These are phyloP conservation scores for Grammomys surdaster DNA, from an alignment of 2,113 vertebrate species.

Conservation along the genomic window DNA sequence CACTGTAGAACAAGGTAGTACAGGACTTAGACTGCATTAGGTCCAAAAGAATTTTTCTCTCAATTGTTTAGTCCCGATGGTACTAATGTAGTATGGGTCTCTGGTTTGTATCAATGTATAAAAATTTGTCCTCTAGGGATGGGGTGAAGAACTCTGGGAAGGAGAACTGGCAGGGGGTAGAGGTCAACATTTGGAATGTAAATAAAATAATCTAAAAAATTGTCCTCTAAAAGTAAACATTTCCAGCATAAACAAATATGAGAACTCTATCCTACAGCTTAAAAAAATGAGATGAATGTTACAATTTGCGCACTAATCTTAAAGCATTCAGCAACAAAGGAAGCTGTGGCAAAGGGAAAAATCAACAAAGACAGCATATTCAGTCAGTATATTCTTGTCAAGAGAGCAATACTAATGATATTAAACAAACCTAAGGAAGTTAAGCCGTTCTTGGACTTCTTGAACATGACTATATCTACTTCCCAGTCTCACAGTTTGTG, in stretches of 20 bases:
- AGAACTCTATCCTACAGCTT: conserved; percentile 2
- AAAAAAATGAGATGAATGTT: conserved; percentile 28
- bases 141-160: too few relatives aligned
- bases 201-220: too few relatives aligned
- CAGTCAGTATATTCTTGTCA: conserved; percentile 8
- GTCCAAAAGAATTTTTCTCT: neutral
- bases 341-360: neutral
- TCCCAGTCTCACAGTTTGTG: conserved; percentile 97
- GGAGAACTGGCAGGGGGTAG: too few relatives aligned
- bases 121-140: neutral
- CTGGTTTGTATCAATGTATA: neutral
- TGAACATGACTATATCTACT: conserved; percentile 99
- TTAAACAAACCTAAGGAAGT: conserved; percentile 95
- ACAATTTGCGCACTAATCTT: neutral
- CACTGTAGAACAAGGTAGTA: neutral
- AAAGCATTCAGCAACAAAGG: conserved; percentile 8
- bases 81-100: neutral
- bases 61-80: neutral
- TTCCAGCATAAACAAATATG: neutral
- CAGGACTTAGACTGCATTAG: neutral
- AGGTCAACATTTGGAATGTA: too few relatives aligned
- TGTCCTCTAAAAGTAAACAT: conserved; percentile 38
- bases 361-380: neutral
- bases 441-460: conserved; percentile 98
- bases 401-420: conserved; percentile 7